Percentiles rank a stretch among this genome's conserved stretches.
These are phyloP conservation scores for Lycocorax pyrrhopterus DNA, from an alignment of 2,113 vertebrate genomes.

Conservation along the genomic window DNA sequence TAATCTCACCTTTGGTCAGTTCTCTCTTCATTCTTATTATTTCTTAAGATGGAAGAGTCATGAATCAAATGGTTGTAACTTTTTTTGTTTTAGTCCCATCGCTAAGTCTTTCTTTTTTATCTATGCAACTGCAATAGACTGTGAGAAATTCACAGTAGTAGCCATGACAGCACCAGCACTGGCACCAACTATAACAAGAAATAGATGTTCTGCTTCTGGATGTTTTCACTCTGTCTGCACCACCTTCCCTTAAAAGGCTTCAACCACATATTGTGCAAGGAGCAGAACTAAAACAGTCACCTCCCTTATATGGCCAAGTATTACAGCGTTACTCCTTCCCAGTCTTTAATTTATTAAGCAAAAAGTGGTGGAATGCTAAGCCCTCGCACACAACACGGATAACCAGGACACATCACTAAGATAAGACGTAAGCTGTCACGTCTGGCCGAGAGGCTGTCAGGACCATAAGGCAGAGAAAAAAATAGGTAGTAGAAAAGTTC, in stretches of 20 bases:
- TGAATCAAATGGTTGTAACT: background rate
- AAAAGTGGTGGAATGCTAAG: slow-evolving; percentile 44
- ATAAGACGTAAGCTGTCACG: background rate
- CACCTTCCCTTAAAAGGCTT: slow-evolving; percentile 74
- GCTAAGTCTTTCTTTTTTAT: background rate
- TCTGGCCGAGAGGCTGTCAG: background rate
- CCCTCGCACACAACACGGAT: background rate
- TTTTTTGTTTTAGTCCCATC: background rate
- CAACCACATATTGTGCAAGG: slow-evolving; percentile 38
- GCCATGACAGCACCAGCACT: slow-evolving; percentile 1
- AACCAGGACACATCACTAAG: background rate
- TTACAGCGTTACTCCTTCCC: slow-evolving; percentile 41
- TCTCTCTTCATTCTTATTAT: background rate
- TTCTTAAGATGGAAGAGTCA: background rate
- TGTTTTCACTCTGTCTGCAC: slow-evolving; percentile 46
- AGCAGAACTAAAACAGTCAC: slow-evolving; percentile 51
- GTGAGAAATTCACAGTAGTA: slow-evolving; percentile 15
- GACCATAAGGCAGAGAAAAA: background rate
- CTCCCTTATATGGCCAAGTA: slow-evolving; percentile 72
- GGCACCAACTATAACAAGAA: slow-evolving; percentile 27
- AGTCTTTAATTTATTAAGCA: slow-evolving; percentile 65
- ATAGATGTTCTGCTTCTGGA: slow-evolving; percentile 55
- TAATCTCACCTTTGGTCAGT: background rate
- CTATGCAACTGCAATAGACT: background rate
- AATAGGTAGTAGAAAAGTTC: background rate